Percentiles rank a stretch among this genome's conserved stretches.
Evolutionary conservation across 2,113 vertebrate genomes (phyloP).

Genomic region (Cepphus grylle): DNA sequence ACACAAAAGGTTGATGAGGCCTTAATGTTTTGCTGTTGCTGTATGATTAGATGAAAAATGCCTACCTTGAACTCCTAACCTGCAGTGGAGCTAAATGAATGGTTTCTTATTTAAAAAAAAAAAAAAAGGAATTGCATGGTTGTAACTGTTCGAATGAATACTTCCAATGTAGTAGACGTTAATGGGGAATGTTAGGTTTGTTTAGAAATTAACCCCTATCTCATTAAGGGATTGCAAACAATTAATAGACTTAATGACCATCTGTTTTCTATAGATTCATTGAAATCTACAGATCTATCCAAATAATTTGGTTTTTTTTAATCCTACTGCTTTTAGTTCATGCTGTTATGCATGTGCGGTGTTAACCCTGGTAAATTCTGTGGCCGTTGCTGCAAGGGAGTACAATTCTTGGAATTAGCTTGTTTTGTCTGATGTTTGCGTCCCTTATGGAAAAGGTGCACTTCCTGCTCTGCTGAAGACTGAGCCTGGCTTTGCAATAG

Average conservation of each 20-base stretch:
- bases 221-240: not conserved
- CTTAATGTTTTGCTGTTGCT: not conserved
- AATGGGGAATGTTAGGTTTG: not conserved
- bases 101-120: not conserved
- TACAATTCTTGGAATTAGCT: not conserved
- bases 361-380: not conserved
- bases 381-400: not conserved
- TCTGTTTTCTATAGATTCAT: not conserved
- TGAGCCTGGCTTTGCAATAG: not conserved
- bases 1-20: constrained; percentile 3
- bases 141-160: not conserved
- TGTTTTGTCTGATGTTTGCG: not conserved
- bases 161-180: not conserved
- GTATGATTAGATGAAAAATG: not conserved
- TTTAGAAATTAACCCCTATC: not conserved
- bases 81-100: not conserved
- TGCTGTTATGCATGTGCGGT: not conserved
- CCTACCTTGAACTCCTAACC: not conserved
- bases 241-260: not conserved
- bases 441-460: not conserved
- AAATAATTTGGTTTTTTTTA: not conserved
- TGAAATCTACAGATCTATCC: not conserved
- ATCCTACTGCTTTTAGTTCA: not conserved
- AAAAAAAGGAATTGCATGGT: not conserved
- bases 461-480: not conserved